Evolutionary conservation across 2,797 vertebrate species (phyloP), one percentile per base, ranked within the genome.

Genomic region (Pangasius sanitwongsei): DNA sequence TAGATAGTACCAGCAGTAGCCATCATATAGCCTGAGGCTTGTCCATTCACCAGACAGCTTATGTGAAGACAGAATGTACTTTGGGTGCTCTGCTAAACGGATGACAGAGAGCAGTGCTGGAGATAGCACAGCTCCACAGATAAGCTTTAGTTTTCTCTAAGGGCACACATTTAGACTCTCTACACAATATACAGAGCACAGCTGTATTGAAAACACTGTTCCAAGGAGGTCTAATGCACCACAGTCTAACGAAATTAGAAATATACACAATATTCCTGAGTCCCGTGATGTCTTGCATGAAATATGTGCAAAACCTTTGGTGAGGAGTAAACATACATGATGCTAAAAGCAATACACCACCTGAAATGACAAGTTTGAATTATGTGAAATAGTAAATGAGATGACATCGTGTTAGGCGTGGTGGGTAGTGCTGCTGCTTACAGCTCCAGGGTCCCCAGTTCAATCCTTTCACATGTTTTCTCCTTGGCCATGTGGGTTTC

Each of bases 1-100:
- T 48, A 65, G 59, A 77, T 78, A 83, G 87, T 86, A 61, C 69
- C 87, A 92, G 90, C 83, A 89, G 89, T 86, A 91, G 87, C 87
- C 83, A 90, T 48, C 86, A 82, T 37, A 53, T 31, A 69, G 78
- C 88, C 88, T 63, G 85, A 87, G 90, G 87, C 53, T 63, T 80
- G 41, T 88, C 83, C 44, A 69, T 87, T 82, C 80, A 82, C 23
- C 78, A 88, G 77, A 72, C 83, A 87, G 86, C 72, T 91, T 87
- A 88, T 87, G 55, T 88, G 72, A 78, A 87, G 89, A 86, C 88
- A 59, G 48, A 74, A 55, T 53, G 75, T 69, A 81, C 59, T 86
- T 59, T 82, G 61, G 34, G 80, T 72, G 41, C 53, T 57, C 81
- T 31, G 69, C 63, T 92, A 70, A 85, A 86, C 78, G 69, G 37